Percentiles rank a stretch among this genome's conserved stretches.
Conservation (phyloP, 2,888 invertebrate genomes). For the Tiliacea aurago region DNA sequence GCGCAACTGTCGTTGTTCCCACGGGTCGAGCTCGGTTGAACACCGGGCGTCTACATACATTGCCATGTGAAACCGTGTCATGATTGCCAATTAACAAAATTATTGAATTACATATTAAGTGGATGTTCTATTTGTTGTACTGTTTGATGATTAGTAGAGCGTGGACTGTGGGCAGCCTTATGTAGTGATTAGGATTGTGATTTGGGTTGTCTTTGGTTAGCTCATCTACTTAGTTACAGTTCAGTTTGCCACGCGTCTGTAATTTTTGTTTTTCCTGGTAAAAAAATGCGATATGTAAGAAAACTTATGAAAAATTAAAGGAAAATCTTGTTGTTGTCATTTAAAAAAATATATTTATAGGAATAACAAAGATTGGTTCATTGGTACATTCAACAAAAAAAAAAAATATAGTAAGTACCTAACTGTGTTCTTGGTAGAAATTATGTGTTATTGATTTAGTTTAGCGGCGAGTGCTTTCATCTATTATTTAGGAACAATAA, state of each 20-base stretch:
- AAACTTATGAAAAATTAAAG: neutral
- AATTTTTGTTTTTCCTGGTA: neutral
- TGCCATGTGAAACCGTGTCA: constrained; percentile 81
- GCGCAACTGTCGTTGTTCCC: constrained; percentile 89
- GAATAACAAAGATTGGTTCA: too few relatives aligned
- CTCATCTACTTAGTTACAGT: neutral
- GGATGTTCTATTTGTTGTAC: constrained; percentile 34
- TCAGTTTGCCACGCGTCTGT: neutral
- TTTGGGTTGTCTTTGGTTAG: neutral
- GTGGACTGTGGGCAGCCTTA: constrained; percentile 8
- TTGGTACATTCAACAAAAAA: too few relatives aligned
- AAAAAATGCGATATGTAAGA: neutral
- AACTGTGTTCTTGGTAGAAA: neutral
- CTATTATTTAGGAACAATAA: neutral
- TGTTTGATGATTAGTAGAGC: constrained; percentile 21
- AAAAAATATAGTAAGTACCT: neutral
- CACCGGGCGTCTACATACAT: constrained; percentile 82
- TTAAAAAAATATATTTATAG: too few relatives aligned
- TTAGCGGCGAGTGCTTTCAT: neutral
- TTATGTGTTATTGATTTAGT: too few relatives aligned
- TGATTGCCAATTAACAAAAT: constrained; percentile 87
- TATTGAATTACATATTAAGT: constrained; percentile 59
- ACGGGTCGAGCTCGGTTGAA: constrained; percentile 76
- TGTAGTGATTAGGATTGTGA: constrained; percentile 2
- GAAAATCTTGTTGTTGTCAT: too few relatives aligned